Percentiles rank a stretch among this genome's conserved stretches.
phyloP scores from a whole-genome alignment of 1,140 invertebrate genomes.

The Uloborus diversus region DNA sequence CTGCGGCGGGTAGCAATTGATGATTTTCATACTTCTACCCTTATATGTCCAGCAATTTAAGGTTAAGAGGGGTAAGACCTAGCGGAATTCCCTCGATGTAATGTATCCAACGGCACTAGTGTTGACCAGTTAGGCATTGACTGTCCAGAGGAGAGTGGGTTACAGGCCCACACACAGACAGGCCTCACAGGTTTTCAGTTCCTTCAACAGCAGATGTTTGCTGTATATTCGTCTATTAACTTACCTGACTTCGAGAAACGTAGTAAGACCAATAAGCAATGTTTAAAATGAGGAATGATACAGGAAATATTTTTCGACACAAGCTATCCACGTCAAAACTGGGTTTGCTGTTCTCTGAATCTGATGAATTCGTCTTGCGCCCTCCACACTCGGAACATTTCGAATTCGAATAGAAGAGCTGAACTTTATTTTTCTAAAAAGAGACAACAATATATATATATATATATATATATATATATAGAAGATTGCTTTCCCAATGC shows the following conservation, averaged over 20 bases:
- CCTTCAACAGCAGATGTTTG: too few species aligned
- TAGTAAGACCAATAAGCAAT: slow-evolving; percentile 76
- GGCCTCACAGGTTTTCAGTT: too few species aligned
- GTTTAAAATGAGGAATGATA: slow-evolving; percentile 82
- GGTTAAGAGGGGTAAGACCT: too few species aligned
- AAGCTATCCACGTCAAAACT: background rate
- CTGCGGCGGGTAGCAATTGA: too few species aligned
- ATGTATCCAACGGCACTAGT: too few species aligned
- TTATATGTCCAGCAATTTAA: too few species aligned
- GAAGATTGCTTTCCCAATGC: too few species aligned
- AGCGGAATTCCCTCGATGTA: too few species aligned
- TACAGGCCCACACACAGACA: too few species aligned
- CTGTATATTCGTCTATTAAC: background rate
- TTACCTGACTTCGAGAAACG: background rate
- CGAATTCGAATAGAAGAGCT: background rate
- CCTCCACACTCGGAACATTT: background rate
- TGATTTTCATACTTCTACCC: too few species aligned
- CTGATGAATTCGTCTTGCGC: background rate
- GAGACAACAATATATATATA: background rate
- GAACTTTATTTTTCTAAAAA: background rate
- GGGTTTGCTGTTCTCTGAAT: background rate
- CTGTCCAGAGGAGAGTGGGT: too few species aligned
- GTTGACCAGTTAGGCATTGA: too few species aligned
- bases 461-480: background rate
- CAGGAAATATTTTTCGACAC: slow-evolving; percentile 78